phyloP scores from a whole-genome alignment of 2,888 invertebrate species.

The Ichneumon xanthorius region DNA sequence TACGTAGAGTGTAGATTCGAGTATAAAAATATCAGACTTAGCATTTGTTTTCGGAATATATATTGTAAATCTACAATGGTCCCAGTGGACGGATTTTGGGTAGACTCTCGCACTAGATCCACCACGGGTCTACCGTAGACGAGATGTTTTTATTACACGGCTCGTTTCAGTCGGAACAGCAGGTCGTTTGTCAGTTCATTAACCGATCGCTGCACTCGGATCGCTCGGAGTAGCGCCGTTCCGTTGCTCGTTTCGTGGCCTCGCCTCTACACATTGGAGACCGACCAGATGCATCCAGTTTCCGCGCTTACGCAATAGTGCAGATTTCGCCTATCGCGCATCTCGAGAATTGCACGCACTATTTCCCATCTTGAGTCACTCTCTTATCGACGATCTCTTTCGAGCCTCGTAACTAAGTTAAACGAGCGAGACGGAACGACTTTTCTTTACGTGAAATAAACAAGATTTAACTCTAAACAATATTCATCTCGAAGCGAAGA shows the following conservation, averaged over 20 bases:
- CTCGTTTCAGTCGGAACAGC: constrained; percentile 53
- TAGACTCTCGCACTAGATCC: background rate
- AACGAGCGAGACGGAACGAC: background rate
- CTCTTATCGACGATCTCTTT: constrained; percentile 56
- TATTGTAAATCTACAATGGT: background rate
- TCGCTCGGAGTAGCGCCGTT: constrained; percentile 29
- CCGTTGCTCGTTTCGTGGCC: constrained; percentile 38
- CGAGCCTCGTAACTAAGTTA: constrained; percentile 3
- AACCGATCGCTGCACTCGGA: constrained; percentile 31
- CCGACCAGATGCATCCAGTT: constrained; percentile 68
- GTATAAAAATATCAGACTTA: too few relatives aligned
- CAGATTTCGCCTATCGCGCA: constrained; percentile 50
- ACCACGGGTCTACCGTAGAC: background rate
- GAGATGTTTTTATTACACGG: constrained; percentile 25
- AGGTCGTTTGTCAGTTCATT: constrained; percentile 56
- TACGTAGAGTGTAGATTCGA: too few relatives aligned
- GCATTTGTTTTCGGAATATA: too few relatives aligned
- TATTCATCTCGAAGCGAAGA: too few relatives aligned
- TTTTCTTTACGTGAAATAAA: background rate
- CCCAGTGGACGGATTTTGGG: background rate
- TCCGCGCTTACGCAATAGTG: constrained; percentile 66
- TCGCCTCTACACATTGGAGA: constrained; percentile 2
- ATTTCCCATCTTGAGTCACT: constrained; percentile 56
- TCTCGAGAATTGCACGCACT: constrained; percentile 56
- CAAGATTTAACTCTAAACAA: background rate